Conservation (phyloP, 2,888 invertebrate genomes). For the Aleiodes testaceus region DNA sequence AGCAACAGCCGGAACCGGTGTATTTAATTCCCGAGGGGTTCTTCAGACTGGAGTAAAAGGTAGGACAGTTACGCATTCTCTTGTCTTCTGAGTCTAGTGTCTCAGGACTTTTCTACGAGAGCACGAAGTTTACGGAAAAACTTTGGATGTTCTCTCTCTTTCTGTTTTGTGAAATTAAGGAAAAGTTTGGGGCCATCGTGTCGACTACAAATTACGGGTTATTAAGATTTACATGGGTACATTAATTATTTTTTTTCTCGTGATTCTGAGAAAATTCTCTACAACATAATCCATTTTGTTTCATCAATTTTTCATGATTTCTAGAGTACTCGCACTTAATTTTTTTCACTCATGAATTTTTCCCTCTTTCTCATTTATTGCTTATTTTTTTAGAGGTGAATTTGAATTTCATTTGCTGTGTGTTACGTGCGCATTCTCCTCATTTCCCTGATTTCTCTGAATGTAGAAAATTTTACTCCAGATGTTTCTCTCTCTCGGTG, state of each 20-base stretch:
- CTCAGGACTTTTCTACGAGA: constrained; percentile 7
- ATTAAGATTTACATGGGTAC: constrained; percentile 61
- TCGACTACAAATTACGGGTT: constrained; percentile 63
- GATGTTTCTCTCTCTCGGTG: constrained; percentile 1
- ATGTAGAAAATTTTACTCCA: constrained; percentile 24
- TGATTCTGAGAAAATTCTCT: too few relatives aligned
- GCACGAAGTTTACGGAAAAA: too few relatives aligned
- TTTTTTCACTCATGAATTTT: neutral
- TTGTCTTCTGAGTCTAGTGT: constrained; percentile 12
- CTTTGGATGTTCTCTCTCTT: too few relatives aligned
- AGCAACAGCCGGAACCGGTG: constrained; percentile 28
- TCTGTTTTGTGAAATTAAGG: too few relatives aligned
- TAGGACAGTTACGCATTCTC: constrained; percentile 29
- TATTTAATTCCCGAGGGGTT: constrained; percentile 33
- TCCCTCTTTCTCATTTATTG: neutral
- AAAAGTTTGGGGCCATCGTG: constrained; percentile 54
- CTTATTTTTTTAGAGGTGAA: neutral
- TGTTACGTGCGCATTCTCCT: neutral
- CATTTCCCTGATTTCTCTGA: constrained; percentile 4
- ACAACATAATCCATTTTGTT: too few relatives aligned
- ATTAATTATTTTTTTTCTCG: too few relatives aligned
- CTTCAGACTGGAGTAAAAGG: constrained; percentile 15
- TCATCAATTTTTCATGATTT: neutral
- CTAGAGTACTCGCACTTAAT: too few relatives aligned
- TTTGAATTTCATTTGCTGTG: constrained; percentile 33